A percentile compares a stretch with the other conserved stretches of the same genome.
phyloP scores from a whole-genome alignment of 2,797 vertebrate genomes.

The Macroramphosus scolopax region DNA sequence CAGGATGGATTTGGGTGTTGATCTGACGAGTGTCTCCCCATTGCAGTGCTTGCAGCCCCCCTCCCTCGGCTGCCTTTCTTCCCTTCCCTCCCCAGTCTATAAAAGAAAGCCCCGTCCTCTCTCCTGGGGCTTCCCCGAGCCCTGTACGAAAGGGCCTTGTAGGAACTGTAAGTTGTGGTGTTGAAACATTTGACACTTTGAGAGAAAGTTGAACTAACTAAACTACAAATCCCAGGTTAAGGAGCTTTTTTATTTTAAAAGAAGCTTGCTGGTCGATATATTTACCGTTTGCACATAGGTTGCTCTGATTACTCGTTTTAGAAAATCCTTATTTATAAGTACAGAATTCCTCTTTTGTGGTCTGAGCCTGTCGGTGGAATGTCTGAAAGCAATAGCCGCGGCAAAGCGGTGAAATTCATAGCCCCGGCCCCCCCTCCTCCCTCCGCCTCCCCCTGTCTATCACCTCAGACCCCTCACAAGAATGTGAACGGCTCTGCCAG shows the following conservation, averaged over 20 bases:
- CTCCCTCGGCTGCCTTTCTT: slow-evolving; percentile 40
- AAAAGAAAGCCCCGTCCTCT: slow-evolving; percentile 62
- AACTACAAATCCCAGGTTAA: slow-evolving; percentile 10
- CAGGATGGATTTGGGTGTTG: slow-evolving; percentile 74
- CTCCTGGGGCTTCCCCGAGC: slow-evolving; percentile 62
- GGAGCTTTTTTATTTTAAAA: slow-evolving; percentile 13
- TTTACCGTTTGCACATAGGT: slow-evolving; percentile 26
- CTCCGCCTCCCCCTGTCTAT: slow-evolving; percentile 45
- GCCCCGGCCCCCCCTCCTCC: slow-evolving; percentile 71
- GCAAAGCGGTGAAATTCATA: slow-evolving; percentile 71
- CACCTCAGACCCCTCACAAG: slow-evolving; percentile 71
- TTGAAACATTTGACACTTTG: slow-evolving; percentile 41
- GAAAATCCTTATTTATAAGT: slow-evolving; percentile 54
- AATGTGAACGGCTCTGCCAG: slow-evolving; percentile 90
- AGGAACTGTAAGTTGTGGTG: slow-evolving; percentile 52
- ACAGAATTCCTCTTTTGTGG: slow-evolving; percentile 15
- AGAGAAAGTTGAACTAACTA: slow-evolving; percentile 22
- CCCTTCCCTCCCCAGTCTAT: slow-evolving; percentile 40
- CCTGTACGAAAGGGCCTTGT: slow-evolving; percentile 47
- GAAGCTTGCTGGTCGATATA: slow-evolving; percentile 14
- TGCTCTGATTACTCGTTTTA: slow-evolving; percentile 8
- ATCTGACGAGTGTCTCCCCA: slow-evolving; percentile 59
- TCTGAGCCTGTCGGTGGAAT: slow-evolving; percentile 52
- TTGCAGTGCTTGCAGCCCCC: slow-evolving; percentile 55
- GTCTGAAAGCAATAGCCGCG: slow-evolving; percentile 71